phyloP scores from a whole-genome alignment of 2,888 invertebrate species.

The Sesia bembeciformis region DNA sequence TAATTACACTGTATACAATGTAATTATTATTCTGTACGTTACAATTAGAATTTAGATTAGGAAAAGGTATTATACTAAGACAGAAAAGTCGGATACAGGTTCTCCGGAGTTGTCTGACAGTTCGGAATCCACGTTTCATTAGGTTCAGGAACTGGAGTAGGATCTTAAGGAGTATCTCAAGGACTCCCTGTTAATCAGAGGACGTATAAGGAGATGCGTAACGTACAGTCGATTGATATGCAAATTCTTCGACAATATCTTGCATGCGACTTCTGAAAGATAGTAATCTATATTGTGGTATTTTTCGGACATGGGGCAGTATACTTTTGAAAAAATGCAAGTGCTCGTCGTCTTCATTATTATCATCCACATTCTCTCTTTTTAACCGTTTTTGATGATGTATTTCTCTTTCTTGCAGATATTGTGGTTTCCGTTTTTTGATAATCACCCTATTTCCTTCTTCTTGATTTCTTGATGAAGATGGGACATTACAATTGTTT shows the following conservation, averaged over 20 bases:
- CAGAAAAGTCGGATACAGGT: too few species aligned
- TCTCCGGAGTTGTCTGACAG: too few species aligned
- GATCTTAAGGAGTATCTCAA: too few species aligned
- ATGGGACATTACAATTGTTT: background rate
- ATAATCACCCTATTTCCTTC: background rate
- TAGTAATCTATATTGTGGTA: conserved; percentile 2
- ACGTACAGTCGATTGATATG: background rate
- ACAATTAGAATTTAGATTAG: too few species aligned
- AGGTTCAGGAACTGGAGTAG: too few species aligned
- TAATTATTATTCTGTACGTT: too few species aligned
- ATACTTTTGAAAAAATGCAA: conserved; percentile 5
- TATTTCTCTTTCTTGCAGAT: background rate
- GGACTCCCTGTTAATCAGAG: too few species aligned
- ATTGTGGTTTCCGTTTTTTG: background rate
- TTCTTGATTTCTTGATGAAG: background rate
- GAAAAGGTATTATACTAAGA: too few species aligned
- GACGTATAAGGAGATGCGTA: too few species aligned
- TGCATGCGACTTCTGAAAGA: conserved; percentile 5
- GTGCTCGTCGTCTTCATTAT: conserved; percentile 1
- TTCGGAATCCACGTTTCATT: too few species aligned
- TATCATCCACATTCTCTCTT: too few species aligned
- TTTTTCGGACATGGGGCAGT: conserved; percentile 3
- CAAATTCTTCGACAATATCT: conserved; percentile 6
- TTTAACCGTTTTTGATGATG: background rate
- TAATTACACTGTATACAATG: too few species aligned